Percentiles rank a stretch among this genome's conserved stretches.
Evolutionary conservation across 2,888 invertebrate species (phyloP).

Genomic region (Calameuta idolon): DNA sequence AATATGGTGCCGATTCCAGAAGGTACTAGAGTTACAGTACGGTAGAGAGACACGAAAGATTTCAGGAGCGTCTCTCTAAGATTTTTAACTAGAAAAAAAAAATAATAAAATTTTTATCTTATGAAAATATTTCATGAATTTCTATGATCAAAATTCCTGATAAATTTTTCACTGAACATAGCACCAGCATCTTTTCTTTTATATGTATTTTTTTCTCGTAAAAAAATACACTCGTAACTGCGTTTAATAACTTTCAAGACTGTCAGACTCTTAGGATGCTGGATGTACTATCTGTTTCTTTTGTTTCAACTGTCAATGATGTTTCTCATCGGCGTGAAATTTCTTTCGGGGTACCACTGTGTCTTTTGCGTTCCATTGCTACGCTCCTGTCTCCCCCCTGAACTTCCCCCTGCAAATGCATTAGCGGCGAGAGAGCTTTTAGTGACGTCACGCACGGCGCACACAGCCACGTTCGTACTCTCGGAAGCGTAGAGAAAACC

Average conservation of each 20-base stretch:
- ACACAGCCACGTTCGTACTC: constrained; percentile 27
- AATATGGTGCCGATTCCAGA: not conserved
- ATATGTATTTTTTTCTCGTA: not conserved
- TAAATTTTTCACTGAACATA: not conserved
- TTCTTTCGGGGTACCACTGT: not conserved
- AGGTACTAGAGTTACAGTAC: not conserved
- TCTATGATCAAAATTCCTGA: not conserved
- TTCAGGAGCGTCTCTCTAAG: not conserved
- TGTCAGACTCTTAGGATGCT: not conserved
- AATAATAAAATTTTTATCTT: not conserved
- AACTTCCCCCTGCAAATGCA: constrained; percentile 56
- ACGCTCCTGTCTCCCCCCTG: constrained; percentile 40
- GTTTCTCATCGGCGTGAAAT: not conserved
- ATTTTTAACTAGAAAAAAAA: not conserved
- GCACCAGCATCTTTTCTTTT: not conserved
- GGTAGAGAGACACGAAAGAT: not conserved
- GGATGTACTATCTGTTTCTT: not conserved
- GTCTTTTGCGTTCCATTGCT: constrained; percentile 33
- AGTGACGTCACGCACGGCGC: constrained; percentile 53
- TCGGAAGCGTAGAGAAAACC: constrained; percentile 2
- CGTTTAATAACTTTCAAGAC: not conserved
- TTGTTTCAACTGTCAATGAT: not conserved
- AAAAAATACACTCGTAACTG: not conserved
- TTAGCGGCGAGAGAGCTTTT: constrained; percentile 61
- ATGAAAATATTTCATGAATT: not conserved